These are phyloP conservation scores for Lobophora halterata DNA, from an alignment of 2,888 invertebrate species.

Conservation along the genomic window DNA sequence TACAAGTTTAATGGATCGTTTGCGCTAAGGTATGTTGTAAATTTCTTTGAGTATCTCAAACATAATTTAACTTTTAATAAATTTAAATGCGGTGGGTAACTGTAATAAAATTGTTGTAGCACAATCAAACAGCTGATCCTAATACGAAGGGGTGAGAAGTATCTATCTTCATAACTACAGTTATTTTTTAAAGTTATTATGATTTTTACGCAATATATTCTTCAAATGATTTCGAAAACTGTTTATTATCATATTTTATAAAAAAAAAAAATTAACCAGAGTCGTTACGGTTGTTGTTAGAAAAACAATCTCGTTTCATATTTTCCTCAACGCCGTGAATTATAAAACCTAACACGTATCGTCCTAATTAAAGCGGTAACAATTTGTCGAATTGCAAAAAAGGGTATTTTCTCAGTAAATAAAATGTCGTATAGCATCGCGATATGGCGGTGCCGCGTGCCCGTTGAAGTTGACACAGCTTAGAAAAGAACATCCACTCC, in stretches of 20 bases:
- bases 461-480: constrained; percentile 11
- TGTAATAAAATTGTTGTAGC: constrained; percentile 44
- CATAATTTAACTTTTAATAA: constrained; percentile 25
- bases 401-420: constrained; percentile 24
- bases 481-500: background rate
- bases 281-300: too few relatives aligned
- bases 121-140: constrained; percentile 67
- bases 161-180: background rate
- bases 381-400: constrained; percentile 41
- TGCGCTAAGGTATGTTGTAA: constrained; percentile 30
- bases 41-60: constrained; percentile 36
- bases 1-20: constrained; percentile 19
- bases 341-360: constrained; percentile 3
- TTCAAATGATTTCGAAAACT: too few relatives aligned
- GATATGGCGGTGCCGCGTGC: constrained; percentile 26
- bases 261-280: too few relatives aligned
- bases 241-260: too few relatives aligned
- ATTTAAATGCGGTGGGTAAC: constrained; percentile 17
- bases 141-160: background rate
- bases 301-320: too few relatives aligned
- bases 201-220: too few relatives aligned
- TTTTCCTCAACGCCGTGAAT: constrained; percentile 1
- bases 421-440: constrained; percentile 32
- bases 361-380: constrained; percentile 34
- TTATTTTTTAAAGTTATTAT: background rate